These are phyloP conservation scores for Nycticebus coucang DNA, from an alignment of 2,113 vertebrate species.

Conservation along the genomic window DNA sequence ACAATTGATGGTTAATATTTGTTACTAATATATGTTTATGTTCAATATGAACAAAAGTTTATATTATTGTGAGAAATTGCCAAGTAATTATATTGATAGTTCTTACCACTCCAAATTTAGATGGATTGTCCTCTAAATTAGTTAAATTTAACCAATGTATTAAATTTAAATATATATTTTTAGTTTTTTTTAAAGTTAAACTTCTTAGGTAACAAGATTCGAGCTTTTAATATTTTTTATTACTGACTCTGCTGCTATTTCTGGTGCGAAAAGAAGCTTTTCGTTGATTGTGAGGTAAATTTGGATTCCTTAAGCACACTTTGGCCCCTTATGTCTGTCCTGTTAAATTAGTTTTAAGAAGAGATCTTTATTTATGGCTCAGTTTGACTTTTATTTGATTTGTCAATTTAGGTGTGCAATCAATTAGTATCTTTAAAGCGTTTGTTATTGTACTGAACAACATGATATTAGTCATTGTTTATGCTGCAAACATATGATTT, in stretches of 20 bases:
- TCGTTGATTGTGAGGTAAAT: background rate
- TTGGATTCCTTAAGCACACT: background rate
- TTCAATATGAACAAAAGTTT: conserved; percentile 18
- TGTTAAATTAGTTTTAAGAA: conserved; percentile 23
- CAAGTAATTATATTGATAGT: background rate
- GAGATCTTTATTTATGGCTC: conserved; percentile 5
- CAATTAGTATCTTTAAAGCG: background rate
- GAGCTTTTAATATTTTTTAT: conserved; percentile 10
- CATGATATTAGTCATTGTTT: background rate
- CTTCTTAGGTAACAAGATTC: background rate
- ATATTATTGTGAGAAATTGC: conserved; percentile 3
- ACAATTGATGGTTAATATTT: background rate
- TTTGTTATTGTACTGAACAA: background rate
- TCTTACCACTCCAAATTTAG: conserved; percentile 14
- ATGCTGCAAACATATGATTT: background rate
- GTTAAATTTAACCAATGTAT: background rate
- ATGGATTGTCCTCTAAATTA: background rate
- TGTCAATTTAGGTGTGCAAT: background rate
- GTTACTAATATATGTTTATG: conserved; percentile 18
- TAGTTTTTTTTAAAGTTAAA: background rate
- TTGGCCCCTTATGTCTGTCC: background rate
- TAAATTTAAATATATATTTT: background rate
- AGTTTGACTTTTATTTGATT: background rate
- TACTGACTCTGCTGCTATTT: background rate
- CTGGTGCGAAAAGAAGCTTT: background rate